Conservation (phyloP, 1,140 invertebrate species). For the Cyclina sinensis region DNA sequence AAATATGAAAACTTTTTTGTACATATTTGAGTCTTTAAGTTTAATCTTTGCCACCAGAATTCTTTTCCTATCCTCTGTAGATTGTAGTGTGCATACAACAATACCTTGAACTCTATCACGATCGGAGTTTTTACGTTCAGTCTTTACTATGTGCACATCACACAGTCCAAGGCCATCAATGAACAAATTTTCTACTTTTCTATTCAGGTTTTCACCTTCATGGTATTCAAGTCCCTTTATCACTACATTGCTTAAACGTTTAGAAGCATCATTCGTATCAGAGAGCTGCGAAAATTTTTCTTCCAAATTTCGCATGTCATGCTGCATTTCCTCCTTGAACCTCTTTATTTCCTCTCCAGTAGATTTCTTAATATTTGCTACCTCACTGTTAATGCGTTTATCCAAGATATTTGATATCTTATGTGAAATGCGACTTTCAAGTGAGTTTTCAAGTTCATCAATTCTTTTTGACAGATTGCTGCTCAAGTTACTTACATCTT, state of each 20-base stretch:
- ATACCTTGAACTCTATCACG: background rate
- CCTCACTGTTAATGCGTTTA: background rate
- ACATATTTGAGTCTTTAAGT: background rate
- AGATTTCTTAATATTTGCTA: background rate
- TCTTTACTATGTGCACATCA: background rate
- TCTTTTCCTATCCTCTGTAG: too few relatives aligned
- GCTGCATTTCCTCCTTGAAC: background rate
- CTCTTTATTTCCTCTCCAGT: background rate
- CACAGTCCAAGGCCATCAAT: background rate
- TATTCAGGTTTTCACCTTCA: slow-evolving; percentile 9
- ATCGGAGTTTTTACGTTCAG: background rate
- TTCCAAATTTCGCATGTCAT: background rate
- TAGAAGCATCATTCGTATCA: background rate
- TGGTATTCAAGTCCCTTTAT: background rate
- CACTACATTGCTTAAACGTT: background rate
- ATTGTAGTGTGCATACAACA: background rate
- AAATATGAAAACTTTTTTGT: background rate
- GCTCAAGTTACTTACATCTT: background rate
- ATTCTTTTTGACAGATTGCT: background rate
- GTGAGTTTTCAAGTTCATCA: background rate
- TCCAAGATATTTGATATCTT: background rate
- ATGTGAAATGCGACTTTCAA: background rate
- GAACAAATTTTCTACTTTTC: background rate
- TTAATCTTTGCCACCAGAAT: too few relatives aligned
- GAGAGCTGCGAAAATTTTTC: background rate